phyloP scores from a whole-genome alignment of 1,140 invertebrate genomes.

The Micrasema minimum region DNA sequence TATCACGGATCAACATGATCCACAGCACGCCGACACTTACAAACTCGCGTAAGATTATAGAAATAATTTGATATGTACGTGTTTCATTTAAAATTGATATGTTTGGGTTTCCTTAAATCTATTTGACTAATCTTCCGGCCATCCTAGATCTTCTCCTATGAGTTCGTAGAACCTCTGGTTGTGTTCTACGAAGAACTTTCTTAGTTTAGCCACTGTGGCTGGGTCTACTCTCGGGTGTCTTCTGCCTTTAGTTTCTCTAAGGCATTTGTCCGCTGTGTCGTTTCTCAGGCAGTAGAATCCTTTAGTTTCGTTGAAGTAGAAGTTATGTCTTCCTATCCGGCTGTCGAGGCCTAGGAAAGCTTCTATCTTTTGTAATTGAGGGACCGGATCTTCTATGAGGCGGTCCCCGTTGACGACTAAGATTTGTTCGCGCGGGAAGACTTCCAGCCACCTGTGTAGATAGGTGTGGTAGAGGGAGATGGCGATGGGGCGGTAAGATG shows the following conservation, averaged over 20 bases:
- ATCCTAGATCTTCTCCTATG: slow-evolving; percentile 90
- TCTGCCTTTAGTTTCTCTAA: slow-evolving; percentile 94
- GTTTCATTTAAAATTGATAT: slow-evolving; percentile 49
- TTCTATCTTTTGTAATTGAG: slow-evolving; percentile 88
- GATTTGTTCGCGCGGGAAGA: slow-evolving; percentile 90
- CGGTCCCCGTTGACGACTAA: slow-evolving; percentile 95
- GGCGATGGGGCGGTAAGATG: slow-evolving; percentile 81
- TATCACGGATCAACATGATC: slow-evolving; percentile 54
- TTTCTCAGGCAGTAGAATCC: slow-evolving; percentile 95
- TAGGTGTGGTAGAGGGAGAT: slow-evolving; percentile 89
- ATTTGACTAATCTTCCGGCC: slow-evolving; percentile 78
- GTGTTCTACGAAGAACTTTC: slow-evolving; percentile 93
- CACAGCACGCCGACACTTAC: slow-evolving; percentile 45
- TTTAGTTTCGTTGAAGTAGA: slow-evolving; percentile 97
- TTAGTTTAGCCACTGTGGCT: slow-evolving; percentile 84
- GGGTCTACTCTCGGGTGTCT: slow-evolving; percentile 89
- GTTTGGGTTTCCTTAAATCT: slow-evolving; percentile 44
- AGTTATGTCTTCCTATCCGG: slow-evolving; percentile 82
- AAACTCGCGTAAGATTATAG: slow-evolving; percentile 31
- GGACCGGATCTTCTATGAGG: slow-evolving; percentile 93
- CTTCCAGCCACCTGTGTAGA: slow-evolving; percentile 84
- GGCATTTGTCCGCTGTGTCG: slow-evolving; percentile 87
- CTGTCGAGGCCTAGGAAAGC: slow-evolving; percentile 85
- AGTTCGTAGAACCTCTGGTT: slow-evolving; percentile 96
- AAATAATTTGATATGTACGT: slow-evolving; percentile 45